phyloP scores from a whole-genome alignment of 2,797 vertebrate species.

The Orientallactaga sibirica region DNA sequence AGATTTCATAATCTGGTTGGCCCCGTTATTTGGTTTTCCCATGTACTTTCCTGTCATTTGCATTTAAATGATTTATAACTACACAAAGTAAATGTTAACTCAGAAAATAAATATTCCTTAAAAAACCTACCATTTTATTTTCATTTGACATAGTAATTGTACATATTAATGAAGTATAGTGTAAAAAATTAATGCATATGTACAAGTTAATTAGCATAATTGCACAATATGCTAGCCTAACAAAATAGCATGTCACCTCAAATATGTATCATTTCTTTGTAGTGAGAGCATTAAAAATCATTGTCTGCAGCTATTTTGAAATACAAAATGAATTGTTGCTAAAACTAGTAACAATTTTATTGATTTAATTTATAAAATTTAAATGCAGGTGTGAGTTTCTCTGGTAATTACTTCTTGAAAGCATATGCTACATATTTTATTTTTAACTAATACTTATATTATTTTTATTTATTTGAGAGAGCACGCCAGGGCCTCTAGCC shows the following conservation, averaged over 20 bases:
- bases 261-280: neutral
- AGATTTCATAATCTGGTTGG: neutral
- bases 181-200: neutral
- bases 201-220: neutral
- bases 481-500: too few species aligned
- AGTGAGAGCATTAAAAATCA: neutral
- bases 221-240: neutral
- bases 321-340: neutral
- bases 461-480: too few species aligned
- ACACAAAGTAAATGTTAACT: neutral
- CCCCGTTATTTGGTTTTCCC: neutral
- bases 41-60: neutral
- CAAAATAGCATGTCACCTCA: neutral
- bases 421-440: neutral
- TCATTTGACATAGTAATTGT: neutral
- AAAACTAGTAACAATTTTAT: neutral
- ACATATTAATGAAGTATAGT: neutral
- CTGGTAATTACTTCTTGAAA: conserved; percentile 32
- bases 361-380: conserved; percentile 16
- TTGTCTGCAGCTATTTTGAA: neutral
- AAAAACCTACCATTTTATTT: neutral
- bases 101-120: neutral
- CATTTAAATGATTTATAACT: conserved; percentile 8
- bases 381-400: neutral
- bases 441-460: neutral